phyloP scores from a whole-genome alignment of 2,797 vertebrate species.

The Ctenopoma kingsleyae region DNA sequence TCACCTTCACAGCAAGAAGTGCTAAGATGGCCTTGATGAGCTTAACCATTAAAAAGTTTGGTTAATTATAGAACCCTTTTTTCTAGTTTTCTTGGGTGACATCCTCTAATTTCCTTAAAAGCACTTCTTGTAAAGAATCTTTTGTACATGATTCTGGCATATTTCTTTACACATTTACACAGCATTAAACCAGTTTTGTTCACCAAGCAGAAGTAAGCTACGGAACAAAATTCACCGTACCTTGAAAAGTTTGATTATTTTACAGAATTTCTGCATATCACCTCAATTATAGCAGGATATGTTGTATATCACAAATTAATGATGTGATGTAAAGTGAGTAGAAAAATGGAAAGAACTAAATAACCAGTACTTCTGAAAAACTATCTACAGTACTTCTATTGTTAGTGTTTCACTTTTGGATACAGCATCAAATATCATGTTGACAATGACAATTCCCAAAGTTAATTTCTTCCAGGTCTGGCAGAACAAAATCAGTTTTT shows the following conservation, averaged over 20 bases:
- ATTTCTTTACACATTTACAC: not conserved
- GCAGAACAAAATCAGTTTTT: no score
- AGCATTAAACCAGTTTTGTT: not conserved
- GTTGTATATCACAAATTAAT: not conserved
- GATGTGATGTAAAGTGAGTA: no score
- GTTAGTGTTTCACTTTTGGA: no score
- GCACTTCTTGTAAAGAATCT: not conserved
- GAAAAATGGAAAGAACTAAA: no score
- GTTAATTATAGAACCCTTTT: conserved; percentile 1
- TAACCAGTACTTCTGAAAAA: no score
- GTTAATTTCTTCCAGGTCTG: no score
- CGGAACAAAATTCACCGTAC: no score
- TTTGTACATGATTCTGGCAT: not conserved
- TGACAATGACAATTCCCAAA: no score
- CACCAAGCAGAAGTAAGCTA: not conserved
- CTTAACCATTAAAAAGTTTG: conserved; percentile 31
- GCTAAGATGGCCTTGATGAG: conserved; percentile 36
- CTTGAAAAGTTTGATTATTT: no score
- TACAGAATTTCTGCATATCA: not conserved
- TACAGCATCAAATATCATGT: no score
- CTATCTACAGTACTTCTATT: no score
- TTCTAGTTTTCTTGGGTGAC: not conserved
- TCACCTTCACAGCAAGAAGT: conserved; percentile 65
- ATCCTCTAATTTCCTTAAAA: conserved; percentile 8
- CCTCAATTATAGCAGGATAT: no score